Conservation (phyloP, 2,797 vertebrate genomes). For the Myotis myotis region DNA sequence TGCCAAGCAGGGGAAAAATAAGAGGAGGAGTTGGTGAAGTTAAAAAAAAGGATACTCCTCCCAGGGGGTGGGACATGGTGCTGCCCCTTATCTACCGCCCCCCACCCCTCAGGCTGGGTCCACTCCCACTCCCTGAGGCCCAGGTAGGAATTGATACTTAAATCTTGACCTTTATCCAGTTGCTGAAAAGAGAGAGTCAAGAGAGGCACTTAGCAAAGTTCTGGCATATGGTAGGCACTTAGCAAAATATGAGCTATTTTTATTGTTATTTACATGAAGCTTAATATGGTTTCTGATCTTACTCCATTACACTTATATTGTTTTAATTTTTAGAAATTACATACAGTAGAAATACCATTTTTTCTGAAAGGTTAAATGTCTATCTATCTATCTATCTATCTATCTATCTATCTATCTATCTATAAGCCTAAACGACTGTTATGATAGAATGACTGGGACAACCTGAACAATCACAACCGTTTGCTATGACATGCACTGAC, state of each 20-base stretch:
- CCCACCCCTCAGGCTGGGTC: background rate
- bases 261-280: background rate
- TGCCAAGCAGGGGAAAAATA: background rate
- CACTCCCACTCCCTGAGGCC: background rate
- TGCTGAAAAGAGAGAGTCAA: background rate
- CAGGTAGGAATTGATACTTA: background rate
- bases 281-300: background rate
- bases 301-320: background rate
- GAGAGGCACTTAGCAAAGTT: background rate
- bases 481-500: no score
- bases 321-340: conserved; percentile 35
- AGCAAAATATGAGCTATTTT: background rate
- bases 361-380: conserved; percentile 13
- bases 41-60: background rate
- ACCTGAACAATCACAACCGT: no score
- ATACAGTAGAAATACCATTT: background rate
- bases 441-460: no score
- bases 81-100: background rate
- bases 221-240: background rate
- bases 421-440: no score
- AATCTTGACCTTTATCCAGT: background rate
- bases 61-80: background rate
- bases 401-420: no score
- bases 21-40: background rate
- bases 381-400: no score